These are phyloP conservation scores for Hemitrygon akajei DNA, from an alignment of 2,797 vertebrate genomes.

Conservation along the genomic window DNA sequence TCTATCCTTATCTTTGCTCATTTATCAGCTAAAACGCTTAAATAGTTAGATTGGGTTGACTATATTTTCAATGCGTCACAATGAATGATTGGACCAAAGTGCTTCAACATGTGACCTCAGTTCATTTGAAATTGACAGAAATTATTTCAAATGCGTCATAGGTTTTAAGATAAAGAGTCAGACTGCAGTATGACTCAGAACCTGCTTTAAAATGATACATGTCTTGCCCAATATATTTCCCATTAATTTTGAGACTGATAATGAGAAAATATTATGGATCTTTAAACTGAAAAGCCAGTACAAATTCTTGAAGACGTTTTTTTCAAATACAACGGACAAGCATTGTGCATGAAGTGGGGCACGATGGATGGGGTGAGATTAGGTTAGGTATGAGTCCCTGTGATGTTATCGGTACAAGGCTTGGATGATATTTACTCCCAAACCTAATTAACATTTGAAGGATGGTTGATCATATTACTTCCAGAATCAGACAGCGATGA, in stretches of 20 bases:
- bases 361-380: not conserved
- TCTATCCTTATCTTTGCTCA: not conserved
- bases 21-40: not conserved
- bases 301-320: not conserved
- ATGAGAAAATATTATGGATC: not conserved
- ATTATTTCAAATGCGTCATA: slow-evolving; percentile 22
- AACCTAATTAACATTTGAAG: not conserved
- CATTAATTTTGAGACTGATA: slow-evolving; percentile 5
- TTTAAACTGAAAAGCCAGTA: slow-evolving; percentile 3
- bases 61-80: not conserved
- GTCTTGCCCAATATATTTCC: not conserved
- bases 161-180: not conserved
- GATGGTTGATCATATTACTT: not conserved
- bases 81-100: slow-evolving; percentile 7
- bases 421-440: not conserved
- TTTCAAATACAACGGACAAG: not conserved
- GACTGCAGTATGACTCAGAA: slow-evolving; percentile 5
- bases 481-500: not conserved
- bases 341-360: not conserved
- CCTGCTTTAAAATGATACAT: slow-evolving; percentile 15
- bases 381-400: too few relatives aligned
- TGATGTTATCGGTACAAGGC: not conserved
- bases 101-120: not conserved
- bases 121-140: slow-evolving; percentile 26
- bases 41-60: not conserved